Evolutionary conservation across 2,113 vertebrate genomes (phyloP), one percentile per base, ranked within the genome.

Genomic region (Laterallus jamaicensis): DNA sequence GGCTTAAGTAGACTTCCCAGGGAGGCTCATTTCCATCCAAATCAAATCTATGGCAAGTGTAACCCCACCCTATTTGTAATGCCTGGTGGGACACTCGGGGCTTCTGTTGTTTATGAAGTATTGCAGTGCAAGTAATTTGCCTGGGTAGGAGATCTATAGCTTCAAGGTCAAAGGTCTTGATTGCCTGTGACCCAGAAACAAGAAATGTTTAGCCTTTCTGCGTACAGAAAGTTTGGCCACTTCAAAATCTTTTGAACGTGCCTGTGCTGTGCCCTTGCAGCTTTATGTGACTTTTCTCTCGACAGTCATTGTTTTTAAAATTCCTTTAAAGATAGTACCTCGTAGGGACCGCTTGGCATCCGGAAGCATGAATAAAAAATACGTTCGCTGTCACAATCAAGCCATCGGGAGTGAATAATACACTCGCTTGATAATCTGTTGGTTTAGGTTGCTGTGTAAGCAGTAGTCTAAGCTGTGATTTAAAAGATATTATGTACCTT

Each of bases 71-170:
- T 96, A 94, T 95, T 96, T 96, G 89, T 69, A 92, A 92, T 95
- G 73, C 92, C 92, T 97, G 95, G 82, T 97, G 82, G 96, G 85
- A 94, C 91, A 75, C 92, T 78, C 59, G 64, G 95, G 86, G 76
- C n/a, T 92, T 86, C 91, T 94, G 81, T 92, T 96, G 96, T 97
- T 98, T 96, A 98, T 97, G 96, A 97, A 98, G 95, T 95, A 95
- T 92, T 88, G 92, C 89, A 92, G 79, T 96, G 90, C 97, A 95
- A 97, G 97, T 97, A 97, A 98, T 98, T 98, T 98, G 97, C 96
- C 96, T 66, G 82, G 54, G 21, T 97, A 98, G 98, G 96, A 96
- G 79, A 97, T 97, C 98, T 97, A 96, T 97, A 97, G 97, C 69
- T 62, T 15, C 44, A 67, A 68, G 97, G 95, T 82, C 96, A 98